Conservation (phyloP, 2,797 vertebrate species). For the Darevskia nairensis region DNA sequence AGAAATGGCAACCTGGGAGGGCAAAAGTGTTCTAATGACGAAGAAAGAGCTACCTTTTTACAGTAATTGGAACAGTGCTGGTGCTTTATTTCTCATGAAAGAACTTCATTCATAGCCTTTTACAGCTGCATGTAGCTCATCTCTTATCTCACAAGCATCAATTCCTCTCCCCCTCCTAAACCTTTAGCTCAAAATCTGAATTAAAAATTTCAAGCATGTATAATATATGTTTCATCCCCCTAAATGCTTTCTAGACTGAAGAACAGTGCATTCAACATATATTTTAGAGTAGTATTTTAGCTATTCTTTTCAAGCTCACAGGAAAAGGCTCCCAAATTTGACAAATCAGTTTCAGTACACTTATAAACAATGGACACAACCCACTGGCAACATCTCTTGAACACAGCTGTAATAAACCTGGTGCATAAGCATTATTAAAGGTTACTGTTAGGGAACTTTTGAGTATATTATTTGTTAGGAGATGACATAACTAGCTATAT, state of each 20-base stretch:
- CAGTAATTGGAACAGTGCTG: rapidly evolving
- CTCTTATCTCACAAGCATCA: not conserved
- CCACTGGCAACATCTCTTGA: not conserved
- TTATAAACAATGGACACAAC: not conserved
- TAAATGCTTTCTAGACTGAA: not conserved
- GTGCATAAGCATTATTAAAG: not conserved
- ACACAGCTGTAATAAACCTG: not conserved
- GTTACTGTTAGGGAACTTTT: slow-evolving; percentile 5
- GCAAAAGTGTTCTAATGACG: not conserved
- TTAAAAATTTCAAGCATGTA: slow-evolving; percentile 41
- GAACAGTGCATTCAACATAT: not conserved
- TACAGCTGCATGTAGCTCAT: not conserved
- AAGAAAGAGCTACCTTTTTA: not conserved
- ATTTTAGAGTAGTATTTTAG: not conserved
- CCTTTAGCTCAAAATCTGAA: not conserved
- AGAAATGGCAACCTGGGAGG: rapidly evolving
- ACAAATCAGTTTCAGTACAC: not conserved
- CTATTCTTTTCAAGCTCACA: not conserved
- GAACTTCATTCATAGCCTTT: not conserved
- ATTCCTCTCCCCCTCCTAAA: not conserved
- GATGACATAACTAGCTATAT: not conserved
- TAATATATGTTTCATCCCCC: slow-evolving; percentile 40
- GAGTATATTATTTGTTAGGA: not conserved
- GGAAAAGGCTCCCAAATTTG: not conserved
- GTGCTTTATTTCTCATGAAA: not conserved